These are phyloP conservation scores for Embidobia sp. DNA, from an alignment of 2,888 invertebrate species.

Conservation along the genomic window DNA sequence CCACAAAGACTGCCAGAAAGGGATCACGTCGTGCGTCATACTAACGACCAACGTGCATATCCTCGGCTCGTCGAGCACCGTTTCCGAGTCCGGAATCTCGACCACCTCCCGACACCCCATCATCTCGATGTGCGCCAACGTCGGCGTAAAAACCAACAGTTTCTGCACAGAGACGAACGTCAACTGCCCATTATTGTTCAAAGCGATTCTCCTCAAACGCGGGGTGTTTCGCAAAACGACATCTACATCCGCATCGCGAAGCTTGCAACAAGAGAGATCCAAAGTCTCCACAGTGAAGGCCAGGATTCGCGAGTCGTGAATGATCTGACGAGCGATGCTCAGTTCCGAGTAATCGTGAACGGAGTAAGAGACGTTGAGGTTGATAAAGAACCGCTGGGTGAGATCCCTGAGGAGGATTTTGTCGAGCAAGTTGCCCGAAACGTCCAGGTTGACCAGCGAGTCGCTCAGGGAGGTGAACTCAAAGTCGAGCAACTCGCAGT, in stretches of 20 bases:
- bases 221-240: slow-evolving; percentile 71
- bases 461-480: slow-evolving; percentile 62
- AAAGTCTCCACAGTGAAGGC: slow-evolving; percentile 73
- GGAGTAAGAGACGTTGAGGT: slow-evolving; percentile 74
- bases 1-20: slow-evolving; percentile 76
- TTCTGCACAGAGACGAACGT: slow-evolving; percentile 69
- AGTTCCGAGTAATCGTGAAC: slow-evolving; percentile 38
- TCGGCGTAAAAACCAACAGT: slow-evolving; percentile 73
- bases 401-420: slow-evolving; percentile 66
- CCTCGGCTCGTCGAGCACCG: slow-evolving; percentile 71
- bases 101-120: slow-evolving; percentile 72
- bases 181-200: slow-evolving; percentile 73
- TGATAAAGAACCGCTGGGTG: slow-evolving; percentile 74
- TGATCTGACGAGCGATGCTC: slow-evolving; percentile 58
- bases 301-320: slow-evolving; percentile 65
- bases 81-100: slow-evolving; percentile 67
- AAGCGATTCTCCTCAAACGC: slow-evolving; percentile 72
- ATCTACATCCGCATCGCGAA: slow-evolving; percentile 73
- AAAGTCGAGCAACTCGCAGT: slow-evolving; percentile 73
- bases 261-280: slow-evolving; percentile 73
- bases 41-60: slow-evolving; percentile 73
- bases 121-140: slow-evolving; percentile 72
- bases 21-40: slow-evolving; percentile 70
- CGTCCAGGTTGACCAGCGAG: slow-evolving; percentile 73
- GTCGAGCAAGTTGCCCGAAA: slow-evolving; percentile 76